Base-by-base conservation (phyloP, 2,797 vertebrate species). In the Rhinophrynus dorsalis region DNA sequence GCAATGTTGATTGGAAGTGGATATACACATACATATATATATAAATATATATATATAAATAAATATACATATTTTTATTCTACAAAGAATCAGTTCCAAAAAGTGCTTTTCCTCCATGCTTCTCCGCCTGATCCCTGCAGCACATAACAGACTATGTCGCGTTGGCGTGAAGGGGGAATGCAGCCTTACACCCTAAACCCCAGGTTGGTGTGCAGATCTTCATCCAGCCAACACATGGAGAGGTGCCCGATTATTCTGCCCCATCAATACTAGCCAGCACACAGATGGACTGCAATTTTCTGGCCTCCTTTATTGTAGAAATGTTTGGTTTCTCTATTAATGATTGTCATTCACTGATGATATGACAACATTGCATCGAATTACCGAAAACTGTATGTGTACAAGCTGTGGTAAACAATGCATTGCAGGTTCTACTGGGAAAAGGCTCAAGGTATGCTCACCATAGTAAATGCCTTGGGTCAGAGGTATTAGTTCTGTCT, bases 51-150 rank as follows among this genome's bases (percentile, higher is more conserved):
- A 57, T 37, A 58, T 21, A 59, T 27, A 59, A 44, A 73, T 66
- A 73, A 66, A 66, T 66, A 73, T 73, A 73, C 55, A 73, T 73
- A 73, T 73, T 66, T 73, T 73, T 73, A 60, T 67, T 73, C 62
- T 59, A 47, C 62, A 73, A 73, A 73, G 69, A 72, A 72, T 62
- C 45, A 73, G 62, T 73, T 73, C 70, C 70, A 73, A 73, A 73
- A 73, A 73, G 70, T 73, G 70, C 70, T 73, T 73, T 73, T 66
- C 55, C 62, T 65, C 55, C 70, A 73, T 73, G 64, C 70, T 73
- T 73, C 62, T 73, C 62, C 45, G 23, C 62, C 52, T 59, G 70
- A 73, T 60, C 55, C 62, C 70, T 73, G 70, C 70, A 66, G 70
- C 70, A 73, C 61, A 66, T 59, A 60, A 60, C 55, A 66, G 70